A percentile compares a stretch with the other conserved stretches of the same genome.
Evolutionary conservation across 2,113 vertebrate species (phyloP).

Genomic region (Sitta europaea): DNA sequence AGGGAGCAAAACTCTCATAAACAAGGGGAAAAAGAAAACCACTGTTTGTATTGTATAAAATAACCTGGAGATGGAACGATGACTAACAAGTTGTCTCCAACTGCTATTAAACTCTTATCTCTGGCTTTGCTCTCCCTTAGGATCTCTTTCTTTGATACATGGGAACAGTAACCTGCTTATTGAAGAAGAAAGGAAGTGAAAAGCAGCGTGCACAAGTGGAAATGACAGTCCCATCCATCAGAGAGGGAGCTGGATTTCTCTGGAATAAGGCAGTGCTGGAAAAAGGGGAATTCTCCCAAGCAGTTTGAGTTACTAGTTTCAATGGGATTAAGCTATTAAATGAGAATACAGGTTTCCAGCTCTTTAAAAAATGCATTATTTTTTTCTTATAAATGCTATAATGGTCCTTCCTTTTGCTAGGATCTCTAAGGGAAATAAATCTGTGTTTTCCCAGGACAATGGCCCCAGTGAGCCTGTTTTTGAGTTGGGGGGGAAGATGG

Average conservation of each 20-base stretch:
- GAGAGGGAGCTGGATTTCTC: neutral
- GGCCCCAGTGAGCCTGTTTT: neutral
- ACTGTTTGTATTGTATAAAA: neutral
- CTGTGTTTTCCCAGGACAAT: neutral
- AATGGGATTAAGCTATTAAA: neutral
- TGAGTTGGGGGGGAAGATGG: neutral
- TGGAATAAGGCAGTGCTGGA: neutral
- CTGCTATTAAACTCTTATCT: neutral
- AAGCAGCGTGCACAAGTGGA: neutral
- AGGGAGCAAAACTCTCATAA: neutral
- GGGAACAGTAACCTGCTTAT: neutral
- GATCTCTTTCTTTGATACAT: neutral
- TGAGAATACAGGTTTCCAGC: neutral
- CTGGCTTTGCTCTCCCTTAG: slow-evolving; percentile 18
- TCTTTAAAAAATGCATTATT: neutral
- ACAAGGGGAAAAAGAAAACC: neutral
- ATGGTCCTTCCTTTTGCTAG: neutral
- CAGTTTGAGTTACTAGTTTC: neutral
- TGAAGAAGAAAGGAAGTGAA: neutral
- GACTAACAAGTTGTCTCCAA: neutral
- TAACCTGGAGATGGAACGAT: neutral
- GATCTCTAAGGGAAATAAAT: neutral
- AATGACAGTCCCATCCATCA: slow-evolving; percentile 1
- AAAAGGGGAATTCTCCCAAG: neutral
- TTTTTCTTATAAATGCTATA: neutral